Evolutionary conservation across 2,888 invertebrate species (phyloP).

Genomic region (Drosophila paramelanica): DNA sequence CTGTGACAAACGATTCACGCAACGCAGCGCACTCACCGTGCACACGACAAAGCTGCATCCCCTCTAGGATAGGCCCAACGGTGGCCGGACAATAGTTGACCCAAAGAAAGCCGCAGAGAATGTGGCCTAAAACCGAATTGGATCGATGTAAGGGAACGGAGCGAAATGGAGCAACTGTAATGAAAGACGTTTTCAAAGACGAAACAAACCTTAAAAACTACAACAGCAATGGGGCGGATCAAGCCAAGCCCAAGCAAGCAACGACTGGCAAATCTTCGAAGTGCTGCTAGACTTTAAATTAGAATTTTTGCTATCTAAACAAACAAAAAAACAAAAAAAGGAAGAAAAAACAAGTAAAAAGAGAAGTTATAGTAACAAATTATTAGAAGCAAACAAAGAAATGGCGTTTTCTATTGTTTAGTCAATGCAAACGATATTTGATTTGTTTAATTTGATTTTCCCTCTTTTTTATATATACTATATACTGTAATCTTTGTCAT

Average conservation of each 20-base stretch:
- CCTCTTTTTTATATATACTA: slow-evolving; percentile 44
- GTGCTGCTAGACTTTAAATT: slow-evolving; percentile 75
- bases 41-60: slow-evolving; percentile 84
- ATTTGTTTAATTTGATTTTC: slow-evolving; percentile 51
- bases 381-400: slow-evolving; percentile 39
- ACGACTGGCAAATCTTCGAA: slow-evolving; percentile 76
- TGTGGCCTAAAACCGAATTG: slow-evolving; percentile 40
- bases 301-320: slow-evolving; percentile 61
- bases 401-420: slow-evolving; percentile 48
- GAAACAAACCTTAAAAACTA: slow-evolving; percentile 43
- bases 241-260: slow-evolving; percentile 52
- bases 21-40: slow-evolving; percentile 84
- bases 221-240: slow-evolving; percentile 22
- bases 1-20: slow-evolving; percentile 84
- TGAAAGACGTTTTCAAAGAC: slow-evolving; percentile 78
- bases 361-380: slow-evolving; percentile 52
- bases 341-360: slow-evolving; percentile 13
- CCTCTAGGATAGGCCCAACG: slow-evolving; percentile 82
- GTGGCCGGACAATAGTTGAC: slow-evolving; percentile 68
- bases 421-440: slow-evolving; percentile 51
- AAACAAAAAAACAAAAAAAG: slow-evolving; percentile 1
- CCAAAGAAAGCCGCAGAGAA: slow-evolving; percentile 61
- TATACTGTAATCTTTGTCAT: slow-evolving; percentile 50
- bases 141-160: slow-evolving; percentile 7
- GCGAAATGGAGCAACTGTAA: slow-evolving; percentile 44